Percentiles rank a stretch among this genome's conserved stretches.
phyloP scores from a whole-genome alignment of 1,140 invertebrate species.

The Delia radicum region DNA sequence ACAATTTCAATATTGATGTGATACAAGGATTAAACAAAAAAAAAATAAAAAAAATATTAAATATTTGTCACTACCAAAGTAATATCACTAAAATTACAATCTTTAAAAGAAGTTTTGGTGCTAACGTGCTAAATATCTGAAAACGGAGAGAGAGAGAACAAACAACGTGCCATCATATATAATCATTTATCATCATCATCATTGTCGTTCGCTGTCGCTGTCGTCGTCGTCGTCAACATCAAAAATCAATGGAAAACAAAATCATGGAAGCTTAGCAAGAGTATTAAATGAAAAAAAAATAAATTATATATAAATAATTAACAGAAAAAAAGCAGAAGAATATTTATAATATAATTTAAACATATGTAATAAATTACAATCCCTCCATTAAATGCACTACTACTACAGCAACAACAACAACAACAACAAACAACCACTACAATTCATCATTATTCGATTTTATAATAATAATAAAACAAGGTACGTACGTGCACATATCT shows the following conservation, averaged over 20 bases:
- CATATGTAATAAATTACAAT: conserved; percentile 13
- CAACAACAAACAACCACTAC: conserved; percentile 1
- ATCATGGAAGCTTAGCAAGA: conserved; percentile 14
- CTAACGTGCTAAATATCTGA: conserved; percentile 11
- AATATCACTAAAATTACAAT: not conserved
- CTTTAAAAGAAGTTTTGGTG: not conserved
- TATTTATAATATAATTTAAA: not conserved
- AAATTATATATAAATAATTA: not conserved
- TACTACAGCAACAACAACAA: conserved; percentile 6
- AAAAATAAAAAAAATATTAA: not conserved
- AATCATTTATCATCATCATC: not conserved
- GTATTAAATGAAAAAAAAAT: not conserved
- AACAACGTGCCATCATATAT: conserved; percentile 16
- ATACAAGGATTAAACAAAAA: not conserved
- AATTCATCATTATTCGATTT: conserved; percentile 8
- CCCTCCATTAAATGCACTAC: conserved; percentile 23
- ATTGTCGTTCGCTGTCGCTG: too few relatives aligned
- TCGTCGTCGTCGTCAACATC: not conserved
- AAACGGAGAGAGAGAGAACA: not conserved
- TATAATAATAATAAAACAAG: not conserved
- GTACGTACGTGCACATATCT: too few relatives aligned
- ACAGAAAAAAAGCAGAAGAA: not conserved
- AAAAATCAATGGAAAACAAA: not conserved
- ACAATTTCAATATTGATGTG: not conserved
- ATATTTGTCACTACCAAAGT: not conserved